Evolutionary conservation across 2,113 vertebrate species (phyloP).

Genomic region (Leptodactylus fuscus): DNA sequence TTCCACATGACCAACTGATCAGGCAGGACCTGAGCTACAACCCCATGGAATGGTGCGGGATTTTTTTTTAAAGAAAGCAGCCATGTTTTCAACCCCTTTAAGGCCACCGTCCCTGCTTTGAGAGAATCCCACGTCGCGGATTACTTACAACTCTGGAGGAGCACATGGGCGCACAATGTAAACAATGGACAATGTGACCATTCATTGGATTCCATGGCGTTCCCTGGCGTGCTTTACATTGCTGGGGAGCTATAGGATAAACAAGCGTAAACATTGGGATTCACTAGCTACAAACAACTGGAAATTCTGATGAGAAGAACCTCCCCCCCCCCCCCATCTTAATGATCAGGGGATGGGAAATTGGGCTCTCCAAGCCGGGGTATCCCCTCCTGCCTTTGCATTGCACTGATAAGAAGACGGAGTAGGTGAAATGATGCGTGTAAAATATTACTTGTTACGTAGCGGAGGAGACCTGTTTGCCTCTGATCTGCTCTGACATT

Average conservation of each 20-base stretch:
- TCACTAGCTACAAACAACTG: neutral
- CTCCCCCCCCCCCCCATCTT: no score
- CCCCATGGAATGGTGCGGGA: no score
- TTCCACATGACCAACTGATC: no score
- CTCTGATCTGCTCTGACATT: slow-evolving; percentile 16
- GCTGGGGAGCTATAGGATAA: neutral
- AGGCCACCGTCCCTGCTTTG: neutral
- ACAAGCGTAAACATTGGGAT: neutral
- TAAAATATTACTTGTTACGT: neutral
- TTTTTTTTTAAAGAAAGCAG: no score
- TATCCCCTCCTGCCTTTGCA: neutral
- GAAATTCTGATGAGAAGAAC: neutral
- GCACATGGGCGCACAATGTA: neutral
- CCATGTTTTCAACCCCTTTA: neutral
- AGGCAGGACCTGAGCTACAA: no score
- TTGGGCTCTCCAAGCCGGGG: neutral
- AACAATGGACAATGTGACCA: slow-evolving; percentile 3
- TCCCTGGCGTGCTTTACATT: neutral
- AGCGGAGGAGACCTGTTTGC: neutral
- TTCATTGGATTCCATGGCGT: neutral
- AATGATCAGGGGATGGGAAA: neutral
- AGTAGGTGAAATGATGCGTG: slow-evolving; percentile 3
- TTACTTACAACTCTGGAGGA: neutral
- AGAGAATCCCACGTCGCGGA: neutral
- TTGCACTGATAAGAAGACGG: neutral